Evolutionary conservation across 2,888 invertebrate species (phyloP).

Genomic region (Melinaea marsaeus): DNA sequence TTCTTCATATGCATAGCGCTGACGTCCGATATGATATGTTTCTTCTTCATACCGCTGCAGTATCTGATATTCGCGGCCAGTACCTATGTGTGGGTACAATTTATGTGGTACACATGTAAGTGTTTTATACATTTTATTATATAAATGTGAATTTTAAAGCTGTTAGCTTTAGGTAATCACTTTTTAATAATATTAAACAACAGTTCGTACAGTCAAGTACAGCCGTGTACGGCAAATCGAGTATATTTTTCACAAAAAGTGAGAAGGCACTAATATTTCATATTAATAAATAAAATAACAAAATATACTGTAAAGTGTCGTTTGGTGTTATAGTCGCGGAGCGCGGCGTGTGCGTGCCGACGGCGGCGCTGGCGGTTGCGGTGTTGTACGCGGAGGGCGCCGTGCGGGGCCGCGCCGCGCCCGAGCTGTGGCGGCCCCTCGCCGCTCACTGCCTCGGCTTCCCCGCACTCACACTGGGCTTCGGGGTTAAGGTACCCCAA

Average conservation of each 20-base stretch:
- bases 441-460: constrained; percentile 96
- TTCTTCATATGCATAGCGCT: constrained; percentile 98
- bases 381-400: constrained; percentile 97
- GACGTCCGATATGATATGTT: constrained; percentile 98
- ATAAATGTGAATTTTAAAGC: background rate
- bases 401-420: constrained; percentile 82
- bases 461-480: constrained; percentile 96
- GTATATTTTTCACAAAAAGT: too few relatives aligned
- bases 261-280: too few relatives aligned
- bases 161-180: background rate
- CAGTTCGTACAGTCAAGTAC: too few relatives aligned
- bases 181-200: background rate
- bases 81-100: constrained; percentile 99
- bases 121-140: constrained; percentile 33
- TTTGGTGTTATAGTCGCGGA: constrained; percentile 75
- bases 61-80: constrained; percentile 98
- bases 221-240: too few relatives aligned
- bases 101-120: constrained; percentile 97
- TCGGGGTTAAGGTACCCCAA: constrained; percentile 89
- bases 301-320: background rate
- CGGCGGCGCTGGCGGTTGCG: constrained; percentile 94
- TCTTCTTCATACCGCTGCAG: constrained; percentile 98
- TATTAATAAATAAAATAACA: too few relatives aligned
- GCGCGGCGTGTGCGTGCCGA: constrained; percentile 95
- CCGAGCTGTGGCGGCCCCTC: constrained; percentile 95